phyloP scores from a whole-genome alignment of 2,888 invertebrate genomes.

The Cactoblastis cactorum region DNA sequence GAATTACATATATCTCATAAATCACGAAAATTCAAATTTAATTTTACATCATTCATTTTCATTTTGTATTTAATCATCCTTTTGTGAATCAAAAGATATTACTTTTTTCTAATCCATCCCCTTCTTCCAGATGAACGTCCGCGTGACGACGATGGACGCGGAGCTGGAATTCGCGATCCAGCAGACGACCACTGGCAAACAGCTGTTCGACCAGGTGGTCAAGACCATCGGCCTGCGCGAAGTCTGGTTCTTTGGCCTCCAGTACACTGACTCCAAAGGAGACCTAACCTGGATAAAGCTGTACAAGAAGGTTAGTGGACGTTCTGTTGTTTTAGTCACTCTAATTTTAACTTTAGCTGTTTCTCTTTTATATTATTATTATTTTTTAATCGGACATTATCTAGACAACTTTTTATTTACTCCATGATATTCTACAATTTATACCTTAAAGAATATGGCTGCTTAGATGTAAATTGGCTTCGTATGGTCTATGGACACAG shows the following conservation, averaged over 20 bases:
- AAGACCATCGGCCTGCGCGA: conserved; percentile 99
- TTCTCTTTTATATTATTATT: neutral
- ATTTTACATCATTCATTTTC: no score
- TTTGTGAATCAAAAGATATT: neutral
- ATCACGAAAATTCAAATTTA: no score
- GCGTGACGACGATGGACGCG: conserved; percentile 99
- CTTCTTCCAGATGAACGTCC: conserved; percentile 94
- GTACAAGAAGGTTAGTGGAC: conserved; percentile 95
- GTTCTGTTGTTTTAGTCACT: neutral
- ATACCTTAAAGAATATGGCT: no score
- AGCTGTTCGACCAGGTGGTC: conserved; percentile 99
- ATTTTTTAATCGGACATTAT: neutral
- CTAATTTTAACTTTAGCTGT: neutral
- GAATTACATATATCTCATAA: no score
- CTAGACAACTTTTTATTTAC: no score
- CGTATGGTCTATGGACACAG: conserved; percentile 7
- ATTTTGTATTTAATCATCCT: no score
- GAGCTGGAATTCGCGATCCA: conserved; percentile 99
- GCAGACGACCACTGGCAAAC: conserved; percentile 99
- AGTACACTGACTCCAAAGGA: conserved; percentile 99
- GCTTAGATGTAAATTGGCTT: conserved; percentile 15
- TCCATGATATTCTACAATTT: no score
- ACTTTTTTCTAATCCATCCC: neutral
- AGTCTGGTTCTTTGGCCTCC: conserved; percentile 99
- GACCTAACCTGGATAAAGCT: conserved; percentile 99